These are phyloP conservation scores for Magallana gigas DNA, from an alignment of 1,140 invertebrate genomes.

Conservation along the genomic window DNA sequence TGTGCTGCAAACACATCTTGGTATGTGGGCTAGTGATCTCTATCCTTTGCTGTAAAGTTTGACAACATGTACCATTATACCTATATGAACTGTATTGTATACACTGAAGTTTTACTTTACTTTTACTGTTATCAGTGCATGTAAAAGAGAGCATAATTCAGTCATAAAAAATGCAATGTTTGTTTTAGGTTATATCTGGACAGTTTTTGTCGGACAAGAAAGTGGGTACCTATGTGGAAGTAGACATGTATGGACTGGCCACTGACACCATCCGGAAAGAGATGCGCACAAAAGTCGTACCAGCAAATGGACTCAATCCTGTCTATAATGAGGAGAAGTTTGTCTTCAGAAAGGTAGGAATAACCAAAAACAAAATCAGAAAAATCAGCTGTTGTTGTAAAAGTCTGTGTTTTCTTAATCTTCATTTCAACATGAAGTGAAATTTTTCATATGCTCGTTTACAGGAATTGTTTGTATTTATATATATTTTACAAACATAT, in stretches of 20 bases:
- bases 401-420: neutral
- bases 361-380: neutral
- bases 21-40: too few relatives aligned
- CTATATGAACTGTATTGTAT: too few relatives aligned
- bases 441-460: neutral
- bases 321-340: constrained; percentile 98
- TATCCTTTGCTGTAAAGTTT: too few relatives aligned
- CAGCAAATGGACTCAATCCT: constrained; percentile 96
- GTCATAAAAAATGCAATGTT: neutral
- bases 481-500: neutral
- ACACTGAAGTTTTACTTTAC: too few relatives aligned
- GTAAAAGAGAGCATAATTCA: too few relatives aligned
- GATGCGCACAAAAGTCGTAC: constrained; percentile 96
- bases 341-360: constrained; percentile 93
- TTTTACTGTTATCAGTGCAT: too few relatives aligned
- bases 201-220: constrained; percentile 99
- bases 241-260: constrained; percentile 99
- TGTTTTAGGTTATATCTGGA: constrained; percentile 94
- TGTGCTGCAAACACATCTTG: too few relatives aligned
- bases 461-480: neutral
- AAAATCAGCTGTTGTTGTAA: neutral
- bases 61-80: too few relatives aligned
- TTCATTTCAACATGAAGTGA: neutral
- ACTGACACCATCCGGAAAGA: constrained; percentile 99
- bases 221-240: constrained; percentile 99